A percentile compares a stretch with the other conserved stretches of the same genome.
Conservation (phyloP, 2,113 vertebrate species). For the Oryzias woworae region DNA sequence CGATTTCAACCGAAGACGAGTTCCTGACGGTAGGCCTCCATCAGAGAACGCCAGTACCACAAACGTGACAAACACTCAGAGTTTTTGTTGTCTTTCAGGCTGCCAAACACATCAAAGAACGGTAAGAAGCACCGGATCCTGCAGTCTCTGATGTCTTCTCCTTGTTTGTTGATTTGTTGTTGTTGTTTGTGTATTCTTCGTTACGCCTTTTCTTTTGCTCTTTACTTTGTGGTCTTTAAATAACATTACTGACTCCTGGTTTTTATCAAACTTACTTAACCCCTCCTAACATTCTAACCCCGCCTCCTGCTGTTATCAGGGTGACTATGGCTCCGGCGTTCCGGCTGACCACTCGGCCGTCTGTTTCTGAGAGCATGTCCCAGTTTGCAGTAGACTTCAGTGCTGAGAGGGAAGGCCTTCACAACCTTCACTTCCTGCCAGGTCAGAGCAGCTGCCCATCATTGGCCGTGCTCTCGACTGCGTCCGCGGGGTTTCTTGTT, state of each 20-base stretch:
- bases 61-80: background rate
- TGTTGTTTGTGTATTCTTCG: background rate
- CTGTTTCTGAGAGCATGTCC: slow-evolving; percentile 87
- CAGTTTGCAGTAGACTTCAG: slow-evolving; percentile 91
- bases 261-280: background rate
- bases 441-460: slow-evolving; percentile 68
- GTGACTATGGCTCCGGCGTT: slow-evolving; percentile 94
- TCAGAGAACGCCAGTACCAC: background rate
- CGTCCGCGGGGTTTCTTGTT: background rate
- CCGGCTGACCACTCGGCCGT: slow-evolving; percentile 86
- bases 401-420: slow-evolving; percentile 83
- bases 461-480: background rate
- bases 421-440: slow-evolving; percentile 87
- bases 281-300: slow-evolving; percentile 4
- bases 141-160: background rate
- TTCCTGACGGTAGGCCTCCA: slow-evolving; percentile 82
- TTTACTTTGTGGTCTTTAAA: background rate
- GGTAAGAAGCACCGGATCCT: slow-evolving; percentile 72
- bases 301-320: slow-evolving; percentile 63
- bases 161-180: background rate
- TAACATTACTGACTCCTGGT: background rate
- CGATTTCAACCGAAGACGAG: slow-evolving; percentile 82
- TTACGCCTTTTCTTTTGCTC: background rate
- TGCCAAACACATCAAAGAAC: slow-evolving; percentile 96
- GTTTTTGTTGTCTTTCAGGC: slow-evolving; percentile 75